phyloP scores from a whole-genome alignment of 2,888 invertebrate species.

The Dolomedes plantarius region DNA sequence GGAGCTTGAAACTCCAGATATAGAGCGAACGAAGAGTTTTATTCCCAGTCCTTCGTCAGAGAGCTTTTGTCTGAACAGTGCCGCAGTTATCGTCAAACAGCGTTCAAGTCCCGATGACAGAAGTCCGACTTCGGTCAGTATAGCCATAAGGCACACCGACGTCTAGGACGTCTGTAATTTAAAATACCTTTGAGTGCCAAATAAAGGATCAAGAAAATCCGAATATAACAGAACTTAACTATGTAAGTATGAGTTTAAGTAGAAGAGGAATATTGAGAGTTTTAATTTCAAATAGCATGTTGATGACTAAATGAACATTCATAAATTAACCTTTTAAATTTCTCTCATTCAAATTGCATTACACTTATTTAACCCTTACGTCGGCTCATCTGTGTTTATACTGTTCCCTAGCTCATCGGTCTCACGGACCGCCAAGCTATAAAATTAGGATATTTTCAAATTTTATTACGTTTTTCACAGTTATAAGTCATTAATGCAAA shows the following conservation, averaged over 20 bases:
- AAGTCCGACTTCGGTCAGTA: conserved; percentile 51
- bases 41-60: conserved; percentile 53
- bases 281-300: too few species aligned
- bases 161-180: conserved; percentile 30
- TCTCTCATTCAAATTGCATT: too few species aligned
- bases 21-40: conserved; percentile 52
- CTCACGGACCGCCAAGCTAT: too few species aligned
- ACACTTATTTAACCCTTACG: too few species aligned
- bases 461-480: too few species aligned
- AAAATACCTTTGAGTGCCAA: conserved; percentile 42
- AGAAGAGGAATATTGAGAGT: too few species aligned
- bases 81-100: conserved; percentile 46
- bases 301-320: too few species aligned
- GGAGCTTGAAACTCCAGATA: conserved; percentile 62
- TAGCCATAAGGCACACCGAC: conserved; percentile 61
- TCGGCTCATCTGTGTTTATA: too few species aligned
- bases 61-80: conserved; percentile 40
- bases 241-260: not conserved
- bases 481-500: too few species aligned
- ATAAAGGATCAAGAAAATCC: conserved; percentile 9
- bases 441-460: too few species aligned
- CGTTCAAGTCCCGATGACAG: conserved; percentile 36
- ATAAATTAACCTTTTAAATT: too few species aligned
- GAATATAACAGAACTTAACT: not conserved
- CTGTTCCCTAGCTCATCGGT: too few species aligned